Percentiles rank a stretch among this genome's conserved stretches.
These are phyloP conservation scores for Periparus ater DNA, from an alignment of 2,797 vertebrate genomes.

Conservation along the genomic window DNA sequence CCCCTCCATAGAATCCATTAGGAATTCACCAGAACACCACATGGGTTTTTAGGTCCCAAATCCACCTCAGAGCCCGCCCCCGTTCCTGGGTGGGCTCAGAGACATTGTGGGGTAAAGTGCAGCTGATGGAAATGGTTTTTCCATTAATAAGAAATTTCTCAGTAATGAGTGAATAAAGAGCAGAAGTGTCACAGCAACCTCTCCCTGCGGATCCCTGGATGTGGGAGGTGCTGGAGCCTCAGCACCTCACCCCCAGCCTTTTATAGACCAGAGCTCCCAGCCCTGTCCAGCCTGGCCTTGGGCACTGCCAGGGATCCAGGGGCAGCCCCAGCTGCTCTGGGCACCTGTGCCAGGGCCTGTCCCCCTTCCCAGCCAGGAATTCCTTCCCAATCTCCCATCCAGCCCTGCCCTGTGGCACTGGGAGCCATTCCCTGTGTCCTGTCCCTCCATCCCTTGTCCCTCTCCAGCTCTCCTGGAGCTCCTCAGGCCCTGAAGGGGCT, in stretches of 20 bases:
- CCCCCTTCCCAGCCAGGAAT: rapidly evolving
- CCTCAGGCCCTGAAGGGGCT: background rate
- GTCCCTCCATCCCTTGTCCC: background rate
- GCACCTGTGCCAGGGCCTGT: background rate
- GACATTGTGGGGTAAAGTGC: background rate
- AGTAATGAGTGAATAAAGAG: background rate
- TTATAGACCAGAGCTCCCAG: background rate
- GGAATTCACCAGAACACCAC: background rate
- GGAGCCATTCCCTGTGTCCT: background rate
- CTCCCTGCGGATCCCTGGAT: background rate
- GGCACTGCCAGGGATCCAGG: background rate
- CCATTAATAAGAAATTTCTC: background rate
- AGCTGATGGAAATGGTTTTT: background rate
- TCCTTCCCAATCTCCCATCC: rapidly evolving
- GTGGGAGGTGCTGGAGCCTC: background rate
- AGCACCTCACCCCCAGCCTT: background rate
- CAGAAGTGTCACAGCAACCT: background rate
- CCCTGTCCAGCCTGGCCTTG: background rate
- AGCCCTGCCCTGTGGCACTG: rapidly evolving
- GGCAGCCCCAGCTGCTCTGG: background rate
- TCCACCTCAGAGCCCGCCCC: background rate
- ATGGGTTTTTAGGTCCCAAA: background rate
- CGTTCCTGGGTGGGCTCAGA: background rate
- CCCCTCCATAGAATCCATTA: background rate
- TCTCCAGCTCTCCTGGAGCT: background rate